Evolutionary conservation across 2,888 invertebrate species (phyloP).

Genomic region (Clepsis dumicolana): DNA sequence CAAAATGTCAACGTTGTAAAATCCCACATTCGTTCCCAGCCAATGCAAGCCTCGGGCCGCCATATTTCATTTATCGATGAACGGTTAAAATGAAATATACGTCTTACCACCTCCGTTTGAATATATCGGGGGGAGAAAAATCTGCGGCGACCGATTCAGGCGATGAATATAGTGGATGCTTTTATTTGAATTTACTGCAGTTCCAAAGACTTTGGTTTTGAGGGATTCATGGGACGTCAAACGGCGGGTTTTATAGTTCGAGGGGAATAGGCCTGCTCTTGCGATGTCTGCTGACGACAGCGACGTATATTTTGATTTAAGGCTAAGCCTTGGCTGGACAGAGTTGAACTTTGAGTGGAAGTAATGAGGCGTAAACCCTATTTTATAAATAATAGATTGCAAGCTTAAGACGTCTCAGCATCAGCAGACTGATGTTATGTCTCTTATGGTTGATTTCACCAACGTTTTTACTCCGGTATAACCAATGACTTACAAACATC

Average conservation of each 20-base stretch:
- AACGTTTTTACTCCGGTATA: no score
- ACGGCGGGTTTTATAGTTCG: conserved; percentile 17
- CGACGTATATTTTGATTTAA: background rate
- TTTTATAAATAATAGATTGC: background rate
- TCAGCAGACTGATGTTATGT: no score
- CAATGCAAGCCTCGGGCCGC: conserved; percentile 46
- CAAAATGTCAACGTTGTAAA: conserved; percentile 46
- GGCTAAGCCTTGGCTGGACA: background rate
- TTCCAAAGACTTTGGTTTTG: conserved; percentile 38
- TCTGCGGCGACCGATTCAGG: conserved; percentile 54
- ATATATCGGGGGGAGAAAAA: conserved; percentile 59
- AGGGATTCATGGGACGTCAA: conserved; percentile 35
- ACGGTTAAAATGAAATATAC: conserved; percentile 74
- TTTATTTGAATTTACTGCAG: conserved; percentile 43
- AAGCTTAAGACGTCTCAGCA: no score
- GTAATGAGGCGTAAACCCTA: background rate
- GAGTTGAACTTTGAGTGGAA: background rate
- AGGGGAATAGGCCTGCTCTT: conserved; percentile 5
- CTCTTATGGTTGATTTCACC: no score
- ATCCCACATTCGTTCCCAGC: conserved; percentile 49
- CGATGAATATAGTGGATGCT: conserved; percentile 43
- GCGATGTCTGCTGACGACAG: background rate
- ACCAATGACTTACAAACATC: no score
- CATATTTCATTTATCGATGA: conserved; percentile 75
- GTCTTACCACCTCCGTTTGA: conserved; percentile 63